These are phyloP conservation scores for Pomatorhinus ruficollis DNA, from an alignment of 2,113 vertebrate genomes.

Conservation along the genomic window DNA sequence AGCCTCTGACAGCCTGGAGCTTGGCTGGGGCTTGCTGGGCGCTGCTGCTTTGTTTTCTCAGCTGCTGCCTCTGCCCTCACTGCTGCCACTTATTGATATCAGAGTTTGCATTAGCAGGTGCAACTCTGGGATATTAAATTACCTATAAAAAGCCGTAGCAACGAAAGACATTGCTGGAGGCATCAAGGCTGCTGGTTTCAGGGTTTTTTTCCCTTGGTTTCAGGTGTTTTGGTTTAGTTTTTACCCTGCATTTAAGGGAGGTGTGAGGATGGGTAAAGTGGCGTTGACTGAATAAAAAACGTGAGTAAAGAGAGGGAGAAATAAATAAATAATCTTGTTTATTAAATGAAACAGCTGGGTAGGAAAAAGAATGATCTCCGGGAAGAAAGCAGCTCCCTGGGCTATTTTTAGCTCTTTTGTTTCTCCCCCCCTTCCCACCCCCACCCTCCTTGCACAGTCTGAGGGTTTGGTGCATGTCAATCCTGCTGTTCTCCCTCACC, in stretches of 20 bases:
- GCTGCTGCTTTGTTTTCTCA: constrained; percentile 23
- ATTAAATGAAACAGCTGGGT: not conserved
- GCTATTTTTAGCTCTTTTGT: constrained; percentile 43
- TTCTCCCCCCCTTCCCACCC: not conserved
- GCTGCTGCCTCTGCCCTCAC: constrained; percentile 24
- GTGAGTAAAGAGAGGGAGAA: not conserved
- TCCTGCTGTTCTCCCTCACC: not conserved
- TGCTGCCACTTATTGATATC: not conserved
- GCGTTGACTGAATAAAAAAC: fast-evolving
- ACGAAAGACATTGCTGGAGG: not conserved
- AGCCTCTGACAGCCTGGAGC: not conserved
- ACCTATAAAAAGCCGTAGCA: not conserved
- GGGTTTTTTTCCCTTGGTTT: not conserved
- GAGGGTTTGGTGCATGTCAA: not conserved
- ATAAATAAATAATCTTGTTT: not conserved
- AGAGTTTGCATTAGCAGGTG: constrained; percentile 15
- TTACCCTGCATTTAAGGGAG: not conserved
- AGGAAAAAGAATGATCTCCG: not conserved
- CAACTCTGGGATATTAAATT: constrained; percentile 20
- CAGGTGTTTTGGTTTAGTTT: not conserved
- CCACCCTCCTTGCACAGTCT: not conserved
- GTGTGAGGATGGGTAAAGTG: not conserved
- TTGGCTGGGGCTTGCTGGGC: not conserved
- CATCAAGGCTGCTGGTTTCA: not conserved
- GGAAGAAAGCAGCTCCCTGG: constrained; percentile 10